Percentiles rank a stretch among this genome's conserved stretches.
phyloP scores from a whole-genome alignment of 2,113 vertebrate species.

The Chamaea fasciata region DNA sequence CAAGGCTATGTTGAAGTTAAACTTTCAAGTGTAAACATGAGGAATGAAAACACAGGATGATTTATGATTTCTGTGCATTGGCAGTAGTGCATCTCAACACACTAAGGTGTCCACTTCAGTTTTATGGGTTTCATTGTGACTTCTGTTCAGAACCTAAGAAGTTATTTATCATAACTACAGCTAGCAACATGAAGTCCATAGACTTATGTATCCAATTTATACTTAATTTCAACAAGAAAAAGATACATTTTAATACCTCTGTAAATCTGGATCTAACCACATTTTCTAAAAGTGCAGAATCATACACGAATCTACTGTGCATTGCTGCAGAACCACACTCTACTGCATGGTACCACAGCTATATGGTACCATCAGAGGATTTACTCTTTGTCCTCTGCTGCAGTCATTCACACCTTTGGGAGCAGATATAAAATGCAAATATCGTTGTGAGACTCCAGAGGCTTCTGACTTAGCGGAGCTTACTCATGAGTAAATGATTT shows the following conservation, averaged over 20 bases:
- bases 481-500: conserved; percentile 51
- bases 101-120: neutral
- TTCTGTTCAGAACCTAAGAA: neutral
- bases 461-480: neutral
- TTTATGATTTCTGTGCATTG: neutral
- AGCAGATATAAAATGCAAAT: conserved; percentile 4
- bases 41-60: neutral
- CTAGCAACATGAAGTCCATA: neutral
- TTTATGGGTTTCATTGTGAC: neutral
- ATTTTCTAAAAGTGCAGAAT: neutral
- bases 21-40: neutral
- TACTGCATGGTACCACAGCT: neutral
- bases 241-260: neutral
- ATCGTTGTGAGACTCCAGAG: conserved; percentile 13
- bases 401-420: neutral
- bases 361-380: neutral
- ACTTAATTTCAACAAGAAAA: neutral
- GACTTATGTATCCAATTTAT: neutral
- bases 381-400: neutral
- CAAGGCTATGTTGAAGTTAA: neutral
- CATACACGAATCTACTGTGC: neutral
- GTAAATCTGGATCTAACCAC: neutral
- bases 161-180: neutral
- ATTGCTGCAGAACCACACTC: neutral
- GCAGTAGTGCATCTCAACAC: neutral